Evolutionary conservation across 2,113 vertebrate genomes (phyloP).

Genomic region (Cnemophilus loriae): DNA sequence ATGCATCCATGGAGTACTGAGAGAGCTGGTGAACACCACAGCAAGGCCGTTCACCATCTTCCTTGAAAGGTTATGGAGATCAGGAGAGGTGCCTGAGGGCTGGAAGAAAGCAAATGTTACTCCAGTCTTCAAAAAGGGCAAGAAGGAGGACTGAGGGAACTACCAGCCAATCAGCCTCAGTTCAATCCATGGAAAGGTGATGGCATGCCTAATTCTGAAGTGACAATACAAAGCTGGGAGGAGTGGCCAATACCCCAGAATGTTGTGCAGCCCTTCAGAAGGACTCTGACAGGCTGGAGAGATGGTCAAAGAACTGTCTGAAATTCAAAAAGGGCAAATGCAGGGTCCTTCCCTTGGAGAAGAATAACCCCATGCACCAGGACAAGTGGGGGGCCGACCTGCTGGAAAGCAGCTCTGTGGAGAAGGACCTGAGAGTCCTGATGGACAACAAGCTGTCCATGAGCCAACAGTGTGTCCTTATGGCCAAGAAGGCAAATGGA

Average conservation of each 20-base stretch:
- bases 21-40: too few relatives aligned
- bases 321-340: background rate
- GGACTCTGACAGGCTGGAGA: background rate
- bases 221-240: background rate
- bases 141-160: background rate
- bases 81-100: background rate
- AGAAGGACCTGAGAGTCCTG: background rate
- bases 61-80: background rate
- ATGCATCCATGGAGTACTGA: background rate
- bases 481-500: background rate
- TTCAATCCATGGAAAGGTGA: background rate
- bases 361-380: background rate
- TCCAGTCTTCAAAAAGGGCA: background rate
- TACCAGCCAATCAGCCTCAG: background rate
- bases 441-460: background rate
- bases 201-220: background rate
- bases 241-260: background rate
- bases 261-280: background rate
- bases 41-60: accelerated
- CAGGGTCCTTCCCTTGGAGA: background rate
- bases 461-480: background rate
- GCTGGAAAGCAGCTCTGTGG: background rate
- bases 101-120: background rate
- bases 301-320: background rate
- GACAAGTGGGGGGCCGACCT: background rate